These are phyloP conservation scores for Onychomys torridus DNA, from an alignment of 2,797 vertebrate genomes.

Conservation along the genomic window DNA sequence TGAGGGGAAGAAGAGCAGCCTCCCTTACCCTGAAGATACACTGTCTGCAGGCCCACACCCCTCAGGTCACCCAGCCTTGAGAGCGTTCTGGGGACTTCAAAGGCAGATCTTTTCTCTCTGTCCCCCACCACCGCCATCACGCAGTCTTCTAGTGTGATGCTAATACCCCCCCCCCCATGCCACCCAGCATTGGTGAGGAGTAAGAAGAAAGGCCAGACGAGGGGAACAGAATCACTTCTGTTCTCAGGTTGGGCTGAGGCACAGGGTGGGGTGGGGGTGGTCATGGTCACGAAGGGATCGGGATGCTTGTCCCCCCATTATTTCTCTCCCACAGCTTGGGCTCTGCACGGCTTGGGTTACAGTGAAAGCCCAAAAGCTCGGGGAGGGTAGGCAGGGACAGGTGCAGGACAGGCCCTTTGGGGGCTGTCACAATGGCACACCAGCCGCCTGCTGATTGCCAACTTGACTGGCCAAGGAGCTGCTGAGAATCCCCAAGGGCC, in stretches of 20 bases:
- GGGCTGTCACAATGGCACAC: neutral
- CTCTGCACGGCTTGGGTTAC: neutral
- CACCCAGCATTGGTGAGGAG: fast-evolving
- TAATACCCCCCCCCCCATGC: no score
- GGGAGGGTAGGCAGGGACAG: fast-evolving
- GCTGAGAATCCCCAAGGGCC: fast-evolving
- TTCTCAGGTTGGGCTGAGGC: neutral
- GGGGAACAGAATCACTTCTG: neutral
- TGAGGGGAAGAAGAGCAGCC: fast-evolving
- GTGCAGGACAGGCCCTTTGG: fast-evolving
- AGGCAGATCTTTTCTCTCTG: neutral
- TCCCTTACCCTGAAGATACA: fast-evolving
- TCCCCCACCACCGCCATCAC: fast-evolving
- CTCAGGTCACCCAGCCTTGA: neutral
- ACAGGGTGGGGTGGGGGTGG: no score
- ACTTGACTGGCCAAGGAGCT: neutral
- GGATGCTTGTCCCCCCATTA: neutral
- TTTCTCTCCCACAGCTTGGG: neutral
- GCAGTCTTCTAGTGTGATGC: no score
- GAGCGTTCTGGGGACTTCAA: neutral
- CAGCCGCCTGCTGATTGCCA: neutral
- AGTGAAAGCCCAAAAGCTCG: fast-evolving
- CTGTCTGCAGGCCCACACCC: neutral
- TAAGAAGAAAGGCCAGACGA: neutral
- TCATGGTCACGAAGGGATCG: neutral